Evolutionary conservation across 2,888 invertebrate species (phyloP).

Genomic region (Orthonevra nobilis): DNA sequence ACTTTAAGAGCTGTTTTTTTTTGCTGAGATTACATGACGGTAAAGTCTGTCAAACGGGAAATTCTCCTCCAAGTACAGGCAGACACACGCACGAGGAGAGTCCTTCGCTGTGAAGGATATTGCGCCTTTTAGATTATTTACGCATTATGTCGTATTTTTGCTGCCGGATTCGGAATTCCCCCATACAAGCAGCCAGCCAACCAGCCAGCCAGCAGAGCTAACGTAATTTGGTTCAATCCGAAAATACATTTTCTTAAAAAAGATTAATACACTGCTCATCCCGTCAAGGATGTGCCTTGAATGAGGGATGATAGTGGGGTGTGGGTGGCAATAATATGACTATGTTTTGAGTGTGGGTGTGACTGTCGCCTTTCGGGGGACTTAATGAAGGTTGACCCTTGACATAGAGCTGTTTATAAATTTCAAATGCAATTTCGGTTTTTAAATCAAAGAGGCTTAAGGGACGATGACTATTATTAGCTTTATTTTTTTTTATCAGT

Average conservation of each 20-base stretch:
- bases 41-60: constrained; percentile 64
- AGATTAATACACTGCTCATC: constrained; percentile 47
- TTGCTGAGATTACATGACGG: constrained; percentile 49
- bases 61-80: constrained; percentile 35
- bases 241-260: constrained; percentile 56
- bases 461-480: no score
- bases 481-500: no score
- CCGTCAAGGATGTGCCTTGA: constrained; percentile 5
- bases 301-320: constrained; percentile 14
- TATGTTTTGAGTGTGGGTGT: not conserved
- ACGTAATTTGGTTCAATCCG: constrained; percentile 56
- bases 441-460: no score
- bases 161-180: constrained; percentile 57
- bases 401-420: no score
- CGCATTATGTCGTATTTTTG: constrained; percentile 56
- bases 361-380: not conserved
- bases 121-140: constrained; percentile 58
- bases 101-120: constrained; percentile 15
- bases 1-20: constrained; percentile 44
- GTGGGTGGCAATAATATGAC: no score
- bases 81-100: constrained; percentile 25
- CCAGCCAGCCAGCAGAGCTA: constrained; percentile 26
- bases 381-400: not conserved
- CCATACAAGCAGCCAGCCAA: no score
- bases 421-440: no score